Percentiles rank a stretch among this genome's conserved stretches.
Evolutionary conservation across 2,113 vertebrate genomes (phyloP).

Genomic region (Hiodon tergisus): DNA sequence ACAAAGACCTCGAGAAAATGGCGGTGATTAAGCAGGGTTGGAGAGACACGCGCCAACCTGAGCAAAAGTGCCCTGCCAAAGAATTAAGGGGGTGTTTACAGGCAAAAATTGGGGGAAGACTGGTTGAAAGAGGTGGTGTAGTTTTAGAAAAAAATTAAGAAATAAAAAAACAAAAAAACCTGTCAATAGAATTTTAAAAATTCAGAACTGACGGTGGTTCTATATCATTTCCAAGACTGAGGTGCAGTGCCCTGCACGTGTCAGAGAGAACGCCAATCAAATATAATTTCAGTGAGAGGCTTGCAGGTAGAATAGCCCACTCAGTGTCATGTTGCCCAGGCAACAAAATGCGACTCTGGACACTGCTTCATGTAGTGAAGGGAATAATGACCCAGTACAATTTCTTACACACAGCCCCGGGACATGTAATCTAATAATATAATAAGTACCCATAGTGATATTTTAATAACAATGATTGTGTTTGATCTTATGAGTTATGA

Average conservation of each 20-base stretch:
- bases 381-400: too few species aligned
- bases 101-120: too few species aligned
- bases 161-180: neutral
- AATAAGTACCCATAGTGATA: too few species aligned
- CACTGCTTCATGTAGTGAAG: too few species aligned
- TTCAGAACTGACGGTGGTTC: neutral
- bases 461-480: too few species aligned
- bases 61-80: neutral
- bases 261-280: neutral
- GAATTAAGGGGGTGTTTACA: neutral
- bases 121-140: neutral
- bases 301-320: neutral
- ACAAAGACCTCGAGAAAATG: constrained; percentile 31
- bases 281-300: neutral
- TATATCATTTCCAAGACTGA: neutral
- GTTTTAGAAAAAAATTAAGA: neutral
- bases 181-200: neutral
- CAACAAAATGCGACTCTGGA: too few species aligned
- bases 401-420: too few species aligned
- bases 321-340: neutral
- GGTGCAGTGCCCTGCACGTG: neutral
- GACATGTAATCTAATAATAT: too few species aligned
- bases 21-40: constrained; percentile 25
- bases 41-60: neutral
- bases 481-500: too few species aligned